Evolutionary conservation across 2,797 vertebrate genomes (phyloP), one percentile per base, ranked within the genome.

Genomic region (Clarias platycephalus): DNA sequence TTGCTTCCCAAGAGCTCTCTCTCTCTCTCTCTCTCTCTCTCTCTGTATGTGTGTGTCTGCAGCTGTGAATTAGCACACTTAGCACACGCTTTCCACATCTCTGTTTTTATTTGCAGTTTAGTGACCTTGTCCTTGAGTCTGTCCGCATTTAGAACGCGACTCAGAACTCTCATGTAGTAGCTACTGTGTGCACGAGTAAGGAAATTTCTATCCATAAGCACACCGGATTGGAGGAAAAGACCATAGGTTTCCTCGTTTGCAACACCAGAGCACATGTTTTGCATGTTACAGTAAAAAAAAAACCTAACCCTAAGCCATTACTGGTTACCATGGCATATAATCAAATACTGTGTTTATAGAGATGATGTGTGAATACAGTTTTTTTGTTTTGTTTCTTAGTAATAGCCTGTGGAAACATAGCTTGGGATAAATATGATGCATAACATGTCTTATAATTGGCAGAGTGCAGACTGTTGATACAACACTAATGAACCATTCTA

Each of bases 91-190:
- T 89, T 89, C 76, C 77, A 66, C 78, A 71, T 87, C 88, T 88
- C 86, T 90, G 89, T 91, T 92, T 91, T 89, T 94, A 89, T 93
- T 94, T 92, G 85, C 95, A 92, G 91, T 92, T 93, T 91, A 66
- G 88, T 83, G 90, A 93, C 95, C 95, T 96, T 96, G 94, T 90
- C 93, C 93, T 95, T 95, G 93, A 86, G 86, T 86, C 6, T 58
- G 68, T 90, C 83, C 80, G 83, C 88, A 93, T 94, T 92, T 93
- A 94, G 89, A 74, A 80, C 63, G 77, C 83, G 74, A 84, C 28
- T 62, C 60, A 83, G 90, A 84, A 89, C 88, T 89, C 80, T 53
- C 37, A 66, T 34, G 74, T 24, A 86, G 87, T 88, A 16, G 53
- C 82, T 86, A 83, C 84, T 68, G 63, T 88, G 31, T 57, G 53